Percentiles rank a stretch among this genome's conserved stretches.
Conservation (phyloP, 2,113 vertebrate species). For the Taurulus bubalis region DNA sequence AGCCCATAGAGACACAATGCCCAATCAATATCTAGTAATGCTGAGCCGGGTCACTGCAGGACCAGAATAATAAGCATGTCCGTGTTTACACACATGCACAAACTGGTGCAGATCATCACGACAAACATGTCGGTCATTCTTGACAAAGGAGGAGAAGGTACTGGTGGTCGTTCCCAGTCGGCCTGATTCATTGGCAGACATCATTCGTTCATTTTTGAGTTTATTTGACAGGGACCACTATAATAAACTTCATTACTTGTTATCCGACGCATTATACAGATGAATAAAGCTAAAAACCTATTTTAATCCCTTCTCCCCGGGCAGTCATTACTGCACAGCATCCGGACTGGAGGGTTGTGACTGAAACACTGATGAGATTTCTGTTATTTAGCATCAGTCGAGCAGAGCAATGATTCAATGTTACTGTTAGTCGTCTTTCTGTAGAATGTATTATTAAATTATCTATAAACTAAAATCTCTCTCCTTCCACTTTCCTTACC, state of each 20-base stretch:
- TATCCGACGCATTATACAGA: neutral
- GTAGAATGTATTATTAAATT: neutral
- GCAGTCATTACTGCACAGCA: neutral
- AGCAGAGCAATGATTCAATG: neutral
- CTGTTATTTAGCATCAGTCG: neutral
- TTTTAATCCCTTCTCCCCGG: neutral
- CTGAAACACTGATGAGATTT: neutral
- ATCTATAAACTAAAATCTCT: neutral
- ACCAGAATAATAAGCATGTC: neutral
- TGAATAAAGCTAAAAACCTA: neutral
- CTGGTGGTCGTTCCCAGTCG: neutral
- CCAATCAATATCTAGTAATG: constrained; percentile 31
- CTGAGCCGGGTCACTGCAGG: constrained; percentile 3
- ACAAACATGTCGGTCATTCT: neutral
- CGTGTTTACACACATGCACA: neutral
- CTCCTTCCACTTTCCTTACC: neutral
- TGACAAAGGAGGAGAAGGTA: neutral
- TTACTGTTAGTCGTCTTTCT: no score
- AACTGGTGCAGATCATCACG: neutral
- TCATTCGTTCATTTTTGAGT: neutral
- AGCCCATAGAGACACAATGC: constrained; percentile 5
- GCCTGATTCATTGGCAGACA: neutral
- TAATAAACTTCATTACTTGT: neutral
- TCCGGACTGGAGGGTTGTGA: neutral
- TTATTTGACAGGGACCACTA: neutral